Evolutionary conservation across 1,140 invertebrate genomes (phyloP).

Genomic region (Himalopsyche phryganea): DNA sequence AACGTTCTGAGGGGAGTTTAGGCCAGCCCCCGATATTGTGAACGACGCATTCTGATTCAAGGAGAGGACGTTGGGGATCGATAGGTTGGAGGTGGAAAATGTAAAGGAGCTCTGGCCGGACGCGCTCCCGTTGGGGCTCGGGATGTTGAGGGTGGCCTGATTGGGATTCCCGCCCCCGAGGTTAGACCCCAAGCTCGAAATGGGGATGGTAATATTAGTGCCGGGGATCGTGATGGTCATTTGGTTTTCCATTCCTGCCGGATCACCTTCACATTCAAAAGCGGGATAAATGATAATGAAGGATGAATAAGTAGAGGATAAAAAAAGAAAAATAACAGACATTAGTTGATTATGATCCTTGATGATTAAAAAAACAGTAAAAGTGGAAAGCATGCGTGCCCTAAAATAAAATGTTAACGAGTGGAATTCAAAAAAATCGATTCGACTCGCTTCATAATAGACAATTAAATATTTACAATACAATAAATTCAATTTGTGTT

Average conservation of each 20-base stretch:
- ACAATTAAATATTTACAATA: too few relatives aligned
- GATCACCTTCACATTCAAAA: slow-evolving; percentile 24
- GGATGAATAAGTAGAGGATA: slow-evolving; percentile 16
- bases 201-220: slow-evolving; percentile 57
- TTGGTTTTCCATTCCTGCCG: slow-evolving; percentile 45
- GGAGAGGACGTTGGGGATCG: slow-evolving; percentile 44
- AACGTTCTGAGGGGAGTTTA: slow-evolving; percentile 27
- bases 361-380: slow-evolving; percentile 15
- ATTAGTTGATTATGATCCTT: slow-evolving; percentile 32
- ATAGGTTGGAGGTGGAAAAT: slow-evolving; percentile 52
- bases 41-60: slow-evolving; percentile 23
- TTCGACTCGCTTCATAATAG: too few relatives aligned
- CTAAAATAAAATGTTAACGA: too few relatives aligned
- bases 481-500: too few relatives aligned
- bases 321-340: slow-evolving; percentile 35
- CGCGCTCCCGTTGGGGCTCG: slow-evolving; percentile 10
- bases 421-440: too few relatives aligned
- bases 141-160: slow-evolving; percentile 24
- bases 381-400: slow-evolving; percentile 26
- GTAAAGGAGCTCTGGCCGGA: slow-evolving; percentile 43
- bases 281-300: slow-evolving; percentile 21
- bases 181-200: slow-evolving; percentile 39
- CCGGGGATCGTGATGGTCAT: slow-evolving; percentile 55
- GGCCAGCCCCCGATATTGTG: slow-evolving; percentile 24
- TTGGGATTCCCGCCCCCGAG: slow-evolving; percentile 36